Base-by-base conservation (phyloP, 2,888 invertebrate genomes). In the Catocala sponsa region DNA sequence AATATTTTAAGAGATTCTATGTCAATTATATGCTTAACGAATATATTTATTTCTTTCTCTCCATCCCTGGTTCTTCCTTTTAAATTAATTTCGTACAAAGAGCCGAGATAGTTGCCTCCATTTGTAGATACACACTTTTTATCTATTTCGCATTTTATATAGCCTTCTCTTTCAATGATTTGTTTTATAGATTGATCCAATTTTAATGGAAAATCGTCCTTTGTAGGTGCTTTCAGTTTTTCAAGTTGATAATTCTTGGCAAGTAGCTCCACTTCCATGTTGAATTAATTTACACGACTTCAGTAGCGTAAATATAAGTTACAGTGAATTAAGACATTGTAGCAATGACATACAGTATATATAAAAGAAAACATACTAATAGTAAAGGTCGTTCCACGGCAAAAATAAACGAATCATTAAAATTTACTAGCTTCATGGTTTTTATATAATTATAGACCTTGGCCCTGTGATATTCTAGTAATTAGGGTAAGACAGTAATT, bases 51-150 rank as follows among this genome's bases (percentile, higher is more conserved):
- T 70, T 84, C 84, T 66, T 86, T 84, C 0, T 70, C 54, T 0
- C 83, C 86, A 2, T 76, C 52, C 5, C 59, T 62, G 0, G 87
- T 85, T 73, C 75, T 66, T 7, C 87, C 90, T 70, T 76, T 81
- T 4, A 89, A 68, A 41, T 84, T 76, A 6, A 87, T 70, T 76
- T 83, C 84, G 50, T 76, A 83, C 1, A 89, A 59, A 5, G 63
- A 58, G 1, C 81, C 88, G 0, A 89, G 66, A 55, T 81, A 90
- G 60, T 83, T 89, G 0, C 84, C 87, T 11, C 90, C 89, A 25
- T 82, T 76, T 2, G 84, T 78, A 0, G 78, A 65, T 0, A 86
- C 0, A 9, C 41, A 9, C 56, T 47, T 52, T 10, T 68, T 73
- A 9, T 68, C 55, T 43, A 70, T 42, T 2, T 25, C 50, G 6